phyloP scores from a whole-genome alignment of 2,113 vertebrate species.

The Dipodomys merriami region DNA sequence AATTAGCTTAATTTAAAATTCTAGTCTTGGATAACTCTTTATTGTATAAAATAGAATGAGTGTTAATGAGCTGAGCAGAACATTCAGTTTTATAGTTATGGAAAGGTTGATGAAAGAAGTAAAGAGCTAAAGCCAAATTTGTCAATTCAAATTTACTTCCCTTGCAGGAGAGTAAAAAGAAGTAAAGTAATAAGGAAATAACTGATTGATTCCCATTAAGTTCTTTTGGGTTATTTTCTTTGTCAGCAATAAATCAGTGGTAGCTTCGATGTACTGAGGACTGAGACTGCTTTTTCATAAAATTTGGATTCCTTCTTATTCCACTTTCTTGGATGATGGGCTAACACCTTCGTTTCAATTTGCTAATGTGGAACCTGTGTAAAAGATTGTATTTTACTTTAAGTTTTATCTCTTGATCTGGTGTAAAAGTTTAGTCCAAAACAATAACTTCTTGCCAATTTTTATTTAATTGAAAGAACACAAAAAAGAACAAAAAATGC shows the following conservation, averaged over 20 bases:
- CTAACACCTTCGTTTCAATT: background rate
- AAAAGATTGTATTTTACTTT: background rate
- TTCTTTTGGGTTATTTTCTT: background rate
- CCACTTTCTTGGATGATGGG: background rate
- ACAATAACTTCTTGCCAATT: background rate
- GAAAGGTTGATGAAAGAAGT: background rate
- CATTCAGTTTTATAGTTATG: background rate
- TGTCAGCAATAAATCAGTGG: background rate
- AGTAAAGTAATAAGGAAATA: background rate
- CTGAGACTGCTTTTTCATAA: background rate
- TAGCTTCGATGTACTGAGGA: background rate
- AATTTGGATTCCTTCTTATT: background rate
- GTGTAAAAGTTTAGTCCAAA: background rate
- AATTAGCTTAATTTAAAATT: background rate
- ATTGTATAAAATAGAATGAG: background rate
- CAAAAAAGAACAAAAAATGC: background rate
- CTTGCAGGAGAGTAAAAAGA: background rate
- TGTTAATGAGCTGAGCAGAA: background rate
- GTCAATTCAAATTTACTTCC: background rate
- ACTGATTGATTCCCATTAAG: background rate
- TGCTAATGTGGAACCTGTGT: background rate
- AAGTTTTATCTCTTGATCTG: background rate
- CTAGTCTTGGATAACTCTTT: background rate
- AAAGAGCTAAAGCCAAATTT: background rate
- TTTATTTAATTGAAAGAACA: constrained; percentile 25